Conservation (phyloP, 2,888 invertebrate species). For the Acanthopleura granulata region DNA sequence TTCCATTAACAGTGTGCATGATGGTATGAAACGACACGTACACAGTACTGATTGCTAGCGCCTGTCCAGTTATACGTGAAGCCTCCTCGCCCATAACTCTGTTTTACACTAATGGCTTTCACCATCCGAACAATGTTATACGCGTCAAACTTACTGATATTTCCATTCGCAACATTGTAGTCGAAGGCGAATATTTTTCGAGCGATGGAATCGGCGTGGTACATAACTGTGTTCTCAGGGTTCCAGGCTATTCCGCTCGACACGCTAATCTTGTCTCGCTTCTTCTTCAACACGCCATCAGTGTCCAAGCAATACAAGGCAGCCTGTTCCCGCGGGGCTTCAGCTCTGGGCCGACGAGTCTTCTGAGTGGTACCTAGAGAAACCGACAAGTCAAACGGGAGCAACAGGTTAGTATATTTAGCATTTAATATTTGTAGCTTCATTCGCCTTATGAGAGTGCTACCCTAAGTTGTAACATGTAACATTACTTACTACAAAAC, state of each 20-base stretch:
- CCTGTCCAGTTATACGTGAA: no score
- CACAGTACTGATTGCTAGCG: no score
- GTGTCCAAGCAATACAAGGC: not conserved
- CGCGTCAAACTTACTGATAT: slow-evolving; percentile 72
- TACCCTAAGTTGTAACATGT: no score
- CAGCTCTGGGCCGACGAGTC: not conserved
- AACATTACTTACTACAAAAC: no score
- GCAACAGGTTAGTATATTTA: no score
- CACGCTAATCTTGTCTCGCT: slow-evolving; percentile 58
- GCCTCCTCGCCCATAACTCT: no score
- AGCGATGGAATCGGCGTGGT: slow-evolving; percentile 83
- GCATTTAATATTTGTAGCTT: no score
- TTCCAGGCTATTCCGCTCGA: slow-evolving; percentile 88
- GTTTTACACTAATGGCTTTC: no score
- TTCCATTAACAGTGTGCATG: no score
- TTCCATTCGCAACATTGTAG: slow-evolving; percentile 76
- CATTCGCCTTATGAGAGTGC: no score
- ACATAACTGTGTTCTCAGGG: slow-evolving; percentile 78
- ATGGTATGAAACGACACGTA: no score
- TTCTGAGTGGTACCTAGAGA: not conserved
- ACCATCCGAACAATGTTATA: not conserved
- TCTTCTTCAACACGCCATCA: not conserved
- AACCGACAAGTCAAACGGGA: not conserved
- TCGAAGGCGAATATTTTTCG: slow-evolving; percentile 79
- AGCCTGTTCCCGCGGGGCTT: slow-evolving; percentile 15